These are phyloP conservation scores for Toxostoma redivivum DNA, from an alignment of 2,113 vertebrate species.

Conservation along the genomic window DNA sequence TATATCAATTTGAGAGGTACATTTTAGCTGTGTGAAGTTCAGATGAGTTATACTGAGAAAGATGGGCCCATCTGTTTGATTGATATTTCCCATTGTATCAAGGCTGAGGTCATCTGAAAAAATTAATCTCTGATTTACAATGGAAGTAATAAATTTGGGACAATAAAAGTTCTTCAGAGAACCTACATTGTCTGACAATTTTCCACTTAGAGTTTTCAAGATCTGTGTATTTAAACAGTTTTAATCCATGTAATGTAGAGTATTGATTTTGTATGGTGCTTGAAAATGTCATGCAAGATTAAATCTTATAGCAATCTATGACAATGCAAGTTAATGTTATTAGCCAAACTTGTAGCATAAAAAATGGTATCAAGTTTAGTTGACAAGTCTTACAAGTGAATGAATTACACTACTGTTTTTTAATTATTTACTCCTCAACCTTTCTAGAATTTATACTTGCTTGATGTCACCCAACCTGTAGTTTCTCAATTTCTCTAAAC, in stretches of 20 bases:
- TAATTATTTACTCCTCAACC: constrained; percentile 46
- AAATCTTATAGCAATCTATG: constrained; percentile 51
- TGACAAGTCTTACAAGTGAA: constrained; percentile 25
- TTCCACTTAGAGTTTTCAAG: constrained; percentile 53
- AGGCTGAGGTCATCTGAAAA: constrained; percentile 50
- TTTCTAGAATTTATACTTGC: background rate
- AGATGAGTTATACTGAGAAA: constrained; percentile 12
- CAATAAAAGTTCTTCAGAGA: constrained; percentile 42
- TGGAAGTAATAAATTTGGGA: constrained; percentile 53
- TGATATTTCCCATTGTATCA: constrained; percentile 27
- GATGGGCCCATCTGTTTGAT: constrained; percentile 14
- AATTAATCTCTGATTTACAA: constrained; percentile 45
- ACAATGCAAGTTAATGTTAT: constrained; percentile 60
- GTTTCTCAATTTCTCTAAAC: constrained; percentile 22
- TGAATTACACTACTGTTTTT: constrained; percentile 14
- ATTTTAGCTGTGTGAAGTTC: background rate
- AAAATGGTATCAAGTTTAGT: constrained; percentile 29
- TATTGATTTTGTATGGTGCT: constrained; percentile 67
- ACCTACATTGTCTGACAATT: constrained; percentile 41
- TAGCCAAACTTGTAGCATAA: constrained; percentile 56
- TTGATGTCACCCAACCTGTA: background rate
- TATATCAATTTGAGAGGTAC: background rate
- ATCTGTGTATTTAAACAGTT: constrained; percentile 62
- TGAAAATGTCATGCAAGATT: constrained; percentile 63
- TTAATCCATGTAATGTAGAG: constrained; percentile 58